A percentile compares a stretch with the other conserved stretches of the same genome.
phyloP scores from a whole-genome alignment of 2,888 invertebrate species.

The Linyphia triangularis region DNA sequence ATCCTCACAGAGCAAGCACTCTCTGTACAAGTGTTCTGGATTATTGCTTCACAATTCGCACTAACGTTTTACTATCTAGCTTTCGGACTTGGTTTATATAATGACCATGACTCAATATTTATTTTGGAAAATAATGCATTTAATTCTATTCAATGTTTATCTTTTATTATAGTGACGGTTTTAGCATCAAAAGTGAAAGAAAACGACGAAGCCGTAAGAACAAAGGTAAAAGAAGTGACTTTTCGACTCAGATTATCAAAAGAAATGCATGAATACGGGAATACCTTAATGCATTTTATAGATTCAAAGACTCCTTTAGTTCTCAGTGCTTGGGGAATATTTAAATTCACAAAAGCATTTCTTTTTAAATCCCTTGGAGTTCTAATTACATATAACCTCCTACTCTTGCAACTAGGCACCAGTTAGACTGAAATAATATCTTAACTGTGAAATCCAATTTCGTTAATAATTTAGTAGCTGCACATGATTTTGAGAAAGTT shows the following conservation, averaged over 20 bases:
- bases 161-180: not conserved
- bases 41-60: not conserved
- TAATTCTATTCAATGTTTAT: not conserved
- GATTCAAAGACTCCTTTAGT: not conserved
- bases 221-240: not conserved
- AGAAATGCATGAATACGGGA: not conserved
- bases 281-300: not conserved
- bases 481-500: not conserved
- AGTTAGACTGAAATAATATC: no score
- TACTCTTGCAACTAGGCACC: conserved; percentile 1
- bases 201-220: not conserved
- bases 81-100: not conserved
- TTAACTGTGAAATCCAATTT: no score
- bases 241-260: not conserved
- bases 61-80: not conserved
- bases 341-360: not conserved
- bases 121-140: not conserved
- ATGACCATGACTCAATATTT: not conserved
- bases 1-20: not conserved
- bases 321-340: not conserved
- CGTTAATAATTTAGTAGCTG: not conserved
- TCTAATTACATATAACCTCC: not conserved
- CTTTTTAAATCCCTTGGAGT: conserved; percentile 1
- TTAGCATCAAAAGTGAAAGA: not conserved
- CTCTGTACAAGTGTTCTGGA: not conserved